Evolutionary conservation across 2,797 vertebrate genomes (phyloP), one percentile per base, ranked within the genome.

Genomic region (Neosilurus hyrtlii): DNA sequence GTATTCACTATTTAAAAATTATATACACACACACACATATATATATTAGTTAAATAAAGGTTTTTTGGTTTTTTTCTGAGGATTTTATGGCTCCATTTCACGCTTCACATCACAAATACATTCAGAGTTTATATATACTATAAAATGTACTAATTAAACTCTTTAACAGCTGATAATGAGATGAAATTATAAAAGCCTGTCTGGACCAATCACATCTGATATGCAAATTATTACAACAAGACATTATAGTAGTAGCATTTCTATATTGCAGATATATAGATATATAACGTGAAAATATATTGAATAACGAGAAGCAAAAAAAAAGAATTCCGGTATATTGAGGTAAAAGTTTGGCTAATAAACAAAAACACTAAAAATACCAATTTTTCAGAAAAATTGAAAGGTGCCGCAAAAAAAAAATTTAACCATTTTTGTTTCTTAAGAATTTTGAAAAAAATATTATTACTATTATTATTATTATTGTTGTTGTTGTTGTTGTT

Each of bases 1-100:
- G 88, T 77, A 87, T 88, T 89, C 81, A 89, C 82, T 86, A 89
- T 87, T 77, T 43, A 84, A 85, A 84, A 16, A 14, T 57, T 54
- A 54, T 73, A 9, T 24, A 54, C 10, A 43, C 9, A 68, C 22
- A 70, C 3, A 68, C 22, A 68, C 11, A 62, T 20, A 70, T 85
- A 88, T 83, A 88, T 82, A 88, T 78, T 1, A 85, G 83, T 86
- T 87, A 86, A 89, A 89, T 89, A 90, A 90, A 90, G 80, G 68
- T 87, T 75, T 26, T 85, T 91, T 91, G 80, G 68, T 87, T 75
- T 26, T 85, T 91, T 91, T 89, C 84, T 88, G 80, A 85, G 82
- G 72, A 90, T 83, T 24, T 35, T 61, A 83, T 20, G 68, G 63
- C 81, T 57, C 30, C 22, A 37, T 68, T 35, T 71, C 51, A 15